phyloP scores from a whole-genome alignment of 2,888 invertebrate species.

The Pheosia gnoma region DNA sequence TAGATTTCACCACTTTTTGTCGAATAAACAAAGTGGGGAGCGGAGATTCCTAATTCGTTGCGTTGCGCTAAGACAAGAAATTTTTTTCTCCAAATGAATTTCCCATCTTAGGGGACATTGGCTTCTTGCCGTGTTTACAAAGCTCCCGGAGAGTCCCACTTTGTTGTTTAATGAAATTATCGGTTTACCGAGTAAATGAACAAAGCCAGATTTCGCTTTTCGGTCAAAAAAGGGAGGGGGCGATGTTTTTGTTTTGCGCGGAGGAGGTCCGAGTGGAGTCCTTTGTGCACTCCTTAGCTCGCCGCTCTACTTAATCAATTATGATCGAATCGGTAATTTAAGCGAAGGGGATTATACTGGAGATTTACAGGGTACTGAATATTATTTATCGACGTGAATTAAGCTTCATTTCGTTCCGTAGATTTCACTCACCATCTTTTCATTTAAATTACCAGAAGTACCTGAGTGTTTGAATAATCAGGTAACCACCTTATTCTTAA shows the following conservation, averaged over 20 bases:
- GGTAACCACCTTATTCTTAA: too few species aligned
- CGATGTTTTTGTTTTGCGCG: slow-evolving; percentile 73
- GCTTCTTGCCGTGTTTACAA: slow-evolving; percentile 82
- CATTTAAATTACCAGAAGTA: too few species aligned
- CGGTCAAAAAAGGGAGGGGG: slow-evolving; percentile 74
- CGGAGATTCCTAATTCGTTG: slow-evolving; percentile 63
- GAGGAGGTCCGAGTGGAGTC: slow-evolving; percentile 69
- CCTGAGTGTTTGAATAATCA: too few species aligned
- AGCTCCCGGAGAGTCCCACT: slow-evolving; percentile 76
- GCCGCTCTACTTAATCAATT: slow-evolving; percentile 80
- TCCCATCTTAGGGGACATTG: slow-evolving; percentile 81
- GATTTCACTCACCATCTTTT: background rate
- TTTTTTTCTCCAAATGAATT: slow-evolving; percentile 80
- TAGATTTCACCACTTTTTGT: slow-evolving; percentile 43
- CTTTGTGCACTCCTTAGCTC: slow-evolving; percentile 71
- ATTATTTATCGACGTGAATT: slow-evolving; percentile 37
- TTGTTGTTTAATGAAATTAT: slow-evolving; percentile 85
- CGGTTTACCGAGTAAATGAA: slow-evolving; percentile 84
- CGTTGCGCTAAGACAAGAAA: slow-evolving; percentile 62
- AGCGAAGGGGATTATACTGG: slow-evolving; percentile 62
- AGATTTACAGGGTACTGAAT: slow-evolving; percentile 23
- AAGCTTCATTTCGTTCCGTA: background rate
- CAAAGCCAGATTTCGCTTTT: slow-evolving; percentile 82
- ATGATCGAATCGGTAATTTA: slow-evolving; percentile 81
- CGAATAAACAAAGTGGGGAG: slow-evolving; percentile 54